A percentile compares a stretch with the other conserved stretches of the same genome.
Evolutionary conservation across 2,797 vertebrate genomes (phyloP).

Genomic region (Sebastiscus albofasciatus): DNA sequence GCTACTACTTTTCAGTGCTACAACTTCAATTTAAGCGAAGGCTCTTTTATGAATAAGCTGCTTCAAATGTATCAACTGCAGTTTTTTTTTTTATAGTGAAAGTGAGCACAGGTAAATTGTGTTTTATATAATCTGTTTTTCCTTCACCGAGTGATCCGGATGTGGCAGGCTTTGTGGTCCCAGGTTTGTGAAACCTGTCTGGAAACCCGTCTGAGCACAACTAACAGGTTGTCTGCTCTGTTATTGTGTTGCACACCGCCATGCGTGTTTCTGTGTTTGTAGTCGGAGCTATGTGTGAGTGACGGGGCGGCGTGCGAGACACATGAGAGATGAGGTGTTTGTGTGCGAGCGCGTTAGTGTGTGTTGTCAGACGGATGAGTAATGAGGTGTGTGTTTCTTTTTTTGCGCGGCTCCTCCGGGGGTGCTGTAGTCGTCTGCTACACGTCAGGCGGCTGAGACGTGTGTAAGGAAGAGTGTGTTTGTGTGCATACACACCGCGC

Average conservation of each 20-base stretch:
- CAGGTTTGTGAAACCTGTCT: slow-evolving; percentile 20
- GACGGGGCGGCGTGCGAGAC: slow-evolving; percentile 35
- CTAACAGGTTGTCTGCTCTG: slow-evolving; percentile 43
- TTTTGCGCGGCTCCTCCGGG: slow-evolving; percentile 16
- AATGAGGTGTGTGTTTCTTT: slow-evolving; percentile 63
- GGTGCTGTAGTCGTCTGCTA: slow-evolving; percentile 31
- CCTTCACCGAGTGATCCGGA: not conserved
- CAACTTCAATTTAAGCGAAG: not conserved
- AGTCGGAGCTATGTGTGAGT: slow-evolving; percentile 35
- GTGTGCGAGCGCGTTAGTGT: slow-evolving; percentile 2
- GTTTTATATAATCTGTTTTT: not conserved
- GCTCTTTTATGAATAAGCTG: not conserved
- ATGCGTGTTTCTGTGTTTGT: slow-evolving; percentile 16
- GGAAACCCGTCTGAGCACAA: slow-evolving; percentile 17
- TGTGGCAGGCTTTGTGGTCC: slow-evolving; percentile 3
- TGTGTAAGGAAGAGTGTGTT: not conserved
- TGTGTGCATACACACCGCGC: slow-evolving; percentile 8
- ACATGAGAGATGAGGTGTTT: slow-evolving; percentile 50
- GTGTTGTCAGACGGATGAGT: slow-evolving; percentile 55
- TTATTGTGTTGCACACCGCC: slow-evolving; percentile 5
- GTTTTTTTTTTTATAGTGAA: not conserved
- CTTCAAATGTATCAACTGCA: not conserved
- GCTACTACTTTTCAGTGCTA: not conserved
- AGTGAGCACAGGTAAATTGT: not conserved
- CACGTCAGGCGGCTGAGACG: slow-evolving; percentile 39